phyloP scores from a whole-genome alignment of 2,797 vertebrate genomes.

The Pygocentrus nattereri region DNA sequence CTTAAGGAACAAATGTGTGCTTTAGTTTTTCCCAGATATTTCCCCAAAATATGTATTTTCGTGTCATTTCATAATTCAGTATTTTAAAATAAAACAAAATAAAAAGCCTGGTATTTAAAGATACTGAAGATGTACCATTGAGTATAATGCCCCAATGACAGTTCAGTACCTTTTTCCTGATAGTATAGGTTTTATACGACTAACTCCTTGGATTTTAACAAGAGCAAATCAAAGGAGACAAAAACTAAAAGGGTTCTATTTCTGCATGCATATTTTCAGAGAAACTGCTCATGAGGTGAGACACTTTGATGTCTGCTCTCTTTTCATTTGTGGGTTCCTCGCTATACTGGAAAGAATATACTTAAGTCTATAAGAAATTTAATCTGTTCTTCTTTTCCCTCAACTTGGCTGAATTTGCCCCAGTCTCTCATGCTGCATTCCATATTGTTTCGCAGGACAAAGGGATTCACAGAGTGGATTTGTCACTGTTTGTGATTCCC shows the following conservation, averaged over 20 bases:
- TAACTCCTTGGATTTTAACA: too few species aligned
- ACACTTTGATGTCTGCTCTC: background rate
- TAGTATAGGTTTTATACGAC: too few species aligned
- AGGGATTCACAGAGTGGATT: slow-evolving; percentile 1
- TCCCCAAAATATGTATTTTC: too few species aligned
- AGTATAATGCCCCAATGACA: too few species aligned
- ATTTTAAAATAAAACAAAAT: too few species aligned
- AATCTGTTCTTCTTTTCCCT: background rate
- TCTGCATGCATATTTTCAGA: background rate
- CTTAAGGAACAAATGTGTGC: too few species aligned
- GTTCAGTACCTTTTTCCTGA: too few species aligned
- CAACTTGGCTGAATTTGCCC: slow-evolving; percentile 1
- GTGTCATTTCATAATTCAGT: too few species aligned
- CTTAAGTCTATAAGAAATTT: background rate
- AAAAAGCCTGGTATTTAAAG: too few species aligned
- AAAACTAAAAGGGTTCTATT: background rate
- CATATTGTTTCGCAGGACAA: slow-evolving; percentile 5
- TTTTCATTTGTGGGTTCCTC: background rate
- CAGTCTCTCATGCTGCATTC: background rate
- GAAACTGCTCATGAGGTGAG: background rate
- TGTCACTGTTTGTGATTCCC: slow-evolving; percentile 20
- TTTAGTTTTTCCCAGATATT: too few species aligned
- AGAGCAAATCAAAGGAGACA: too few species aligned
- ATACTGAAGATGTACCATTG: too few species aligned
- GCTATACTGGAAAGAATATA: background rate